Base-by-base conservation (phyloP, 2,113 vertebrate genomes). In the Cochlearius cochlearius region DNA sequence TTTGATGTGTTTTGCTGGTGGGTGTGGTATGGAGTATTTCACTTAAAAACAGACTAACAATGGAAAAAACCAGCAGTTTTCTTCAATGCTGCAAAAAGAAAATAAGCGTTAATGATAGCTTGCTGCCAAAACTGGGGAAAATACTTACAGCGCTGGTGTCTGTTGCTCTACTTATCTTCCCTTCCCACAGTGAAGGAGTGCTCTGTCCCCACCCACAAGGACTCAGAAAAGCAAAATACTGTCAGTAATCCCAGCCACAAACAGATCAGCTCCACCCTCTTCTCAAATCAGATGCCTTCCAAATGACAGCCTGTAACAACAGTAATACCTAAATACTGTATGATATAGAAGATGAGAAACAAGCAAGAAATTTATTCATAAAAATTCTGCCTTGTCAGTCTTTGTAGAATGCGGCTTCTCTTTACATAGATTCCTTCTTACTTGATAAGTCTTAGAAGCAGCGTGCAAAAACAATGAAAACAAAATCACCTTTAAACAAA, bases 1-100 rank as follows among this genome's bases (percentile, higher is more conserved):
- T 96, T 94, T 96, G 93, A 96, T 96, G 93, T 91, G 56, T 82
- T 93, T 91, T 94, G 77, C 89, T 69, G 60, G 63, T 88, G 86
- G 92, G 90, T 90, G 90, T 52, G 64, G 79, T 94, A 87, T 58
- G 62, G 71, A 91, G n/a, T 66, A 84, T 59, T 92, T 86, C 38
- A 82, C 9, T 53, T 85, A 64, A 96, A 82, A 93, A 72, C 81
- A 95, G 56, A 92, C 39, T 55, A 89, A 88, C 41, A 79, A n/a
- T 75, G 92, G 84, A 96, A 97, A 96, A 93, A 15, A 0, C 29
- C 29, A 84, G 58, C 45, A 80, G 34, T 60, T 94, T 80, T 92
- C 47, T 80, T 55, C 27, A 84, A 76, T 7, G 50, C 63, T 90
- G 64, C 36, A 20, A 92, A 56, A 41, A 96, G 14, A 90, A 90